Base-by-base conservation (phyloP, 2,888 invertebrate species). In the Drosophila diplacantha region DNA sequence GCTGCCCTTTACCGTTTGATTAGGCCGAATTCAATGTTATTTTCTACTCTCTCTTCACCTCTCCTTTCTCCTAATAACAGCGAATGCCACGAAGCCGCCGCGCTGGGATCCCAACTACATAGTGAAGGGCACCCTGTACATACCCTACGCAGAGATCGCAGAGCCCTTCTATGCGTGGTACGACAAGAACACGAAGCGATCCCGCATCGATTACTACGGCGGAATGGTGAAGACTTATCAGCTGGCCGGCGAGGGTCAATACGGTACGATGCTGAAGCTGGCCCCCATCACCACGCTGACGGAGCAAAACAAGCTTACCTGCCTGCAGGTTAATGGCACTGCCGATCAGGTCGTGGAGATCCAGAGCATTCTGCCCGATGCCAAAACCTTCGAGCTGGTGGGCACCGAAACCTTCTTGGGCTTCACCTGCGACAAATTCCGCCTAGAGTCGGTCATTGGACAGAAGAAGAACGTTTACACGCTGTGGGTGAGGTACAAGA, bases 171-270 rank as follows among this genome's bases (percentile, higher is more conserved):
- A 92, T 83, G 95, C 95, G 14, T 97, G 95, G 94, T 96, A 91
- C 78, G 96, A 98, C 89, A 91, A 89, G 29, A 89, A 90, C 5
- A 91, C 92, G 54, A 92, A 92, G 57, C 92, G 92, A 62, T 96
- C 96, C 39, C 92, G 98, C 46, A 95, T 98, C 66, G 98, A 98
- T 88, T 98, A 97, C 85, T 98, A 98, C 89, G 96, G 95, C 68
- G 94, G 94, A 87, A 95, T 96, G 93, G 96, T 96, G n/a, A 94
- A 95, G 87, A 98, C 97, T 0, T 95, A 94, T 82, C 97, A 97
- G 88, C 86, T 96, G 26, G 87, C 90, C 0, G 73, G 89, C 0
- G 89, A 91, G 0, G 92, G 92, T 5, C 84, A 89, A 0, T 93
- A 89, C 82, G 96, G 96, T 0, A 91, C 92, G 0, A 93, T 92